Conservation (phyloP, 1,140 invertebrate species). For the Ptiloglossa arizonensis region DNA sequence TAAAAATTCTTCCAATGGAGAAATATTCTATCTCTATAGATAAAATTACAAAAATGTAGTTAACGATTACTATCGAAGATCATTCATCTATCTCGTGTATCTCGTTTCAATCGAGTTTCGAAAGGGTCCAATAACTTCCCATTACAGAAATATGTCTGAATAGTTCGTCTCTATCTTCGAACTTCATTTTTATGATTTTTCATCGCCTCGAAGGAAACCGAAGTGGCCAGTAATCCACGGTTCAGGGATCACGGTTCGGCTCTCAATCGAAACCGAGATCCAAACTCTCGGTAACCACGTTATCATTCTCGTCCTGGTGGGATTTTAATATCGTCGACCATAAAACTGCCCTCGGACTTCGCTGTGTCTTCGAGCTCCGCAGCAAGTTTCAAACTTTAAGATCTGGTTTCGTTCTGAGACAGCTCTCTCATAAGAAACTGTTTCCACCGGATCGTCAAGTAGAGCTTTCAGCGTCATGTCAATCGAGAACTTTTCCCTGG, state of each 20-base stretch:
- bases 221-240: neutral
- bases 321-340: neutral
- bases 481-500: conserved; percentile 48
- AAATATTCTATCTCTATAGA: no score
- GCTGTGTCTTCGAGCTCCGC: conserved; percentile 19
- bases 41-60: no score
- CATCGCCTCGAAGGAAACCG: neutral
- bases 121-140: no score
- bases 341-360: neutral
- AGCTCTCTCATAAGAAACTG: conserved; percentile 27
- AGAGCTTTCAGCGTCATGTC: conserved; percentile 53
- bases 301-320: neutral
- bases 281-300: neutral
- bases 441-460: conserved; percentile 32
- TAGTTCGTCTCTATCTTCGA: no score
- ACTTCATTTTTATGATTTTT: neutral
- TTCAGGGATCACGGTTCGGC: no score
- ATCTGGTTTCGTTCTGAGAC: conserved; percentile 12
- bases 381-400: conserved; percentile 45
- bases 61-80: no score
- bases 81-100: no score
- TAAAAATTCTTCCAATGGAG: no score
- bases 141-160: no score
- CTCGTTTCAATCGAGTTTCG: no score
- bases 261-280: neutral